Conservation (phyloP, 2,888 invertebrate genomes). For the Callyntrura guangdongensis region DNA sequence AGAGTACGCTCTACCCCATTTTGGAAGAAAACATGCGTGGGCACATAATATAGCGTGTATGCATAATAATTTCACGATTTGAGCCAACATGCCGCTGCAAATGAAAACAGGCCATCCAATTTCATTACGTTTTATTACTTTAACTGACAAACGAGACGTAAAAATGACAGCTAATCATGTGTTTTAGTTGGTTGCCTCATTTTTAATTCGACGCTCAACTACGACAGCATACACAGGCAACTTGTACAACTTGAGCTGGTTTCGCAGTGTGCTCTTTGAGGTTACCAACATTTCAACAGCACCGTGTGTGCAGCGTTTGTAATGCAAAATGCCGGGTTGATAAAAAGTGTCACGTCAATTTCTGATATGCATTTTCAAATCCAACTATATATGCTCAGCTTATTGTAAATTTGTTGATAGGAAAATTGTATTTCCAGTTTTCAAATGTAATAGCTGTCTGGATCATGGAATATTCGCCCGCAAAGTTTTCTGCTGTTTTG, state of each 20-base stretch:
- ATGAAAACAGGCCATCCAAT: constrained; percentile 36
- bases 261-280: neutral
- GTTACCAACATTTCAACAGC: neutral
- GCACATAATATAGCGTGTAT: constrained; percentile 28
- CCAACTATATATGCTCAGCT: neutral
- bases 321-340: neutral
- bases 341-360: constrained; percentile 44
- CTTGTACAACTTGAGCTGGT: neutral
- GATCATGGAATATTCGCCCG: neutral
- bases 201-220: constrained; percentile 30
- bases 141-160: constrained; percentile 57
- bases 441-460: neutral
- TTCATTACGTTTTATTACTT: constrained; percentile 54
- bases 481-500: neutral
- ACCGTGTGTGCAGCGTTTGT: neutral
- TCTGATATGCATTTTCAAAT: constrained; percentile 24
- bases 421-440: constrained; percentile 39
- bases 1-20: neutral
- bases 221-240: neutral
- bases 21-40: constrained; percentile 47
- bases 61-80: constrained; percentile 29
- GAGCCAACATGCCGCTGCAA: constrained; percentile 39
- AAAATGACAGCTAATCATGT: constrained; percentile 63
- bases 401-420: neutral
- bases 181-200: constrained; percentile 21